Evolutionary conservation across 2,113 vertebrate genomes (phyloP), one percentile per base, ranked within the genome.

Genomic region (Hippocampus mohnikei): DNA sequence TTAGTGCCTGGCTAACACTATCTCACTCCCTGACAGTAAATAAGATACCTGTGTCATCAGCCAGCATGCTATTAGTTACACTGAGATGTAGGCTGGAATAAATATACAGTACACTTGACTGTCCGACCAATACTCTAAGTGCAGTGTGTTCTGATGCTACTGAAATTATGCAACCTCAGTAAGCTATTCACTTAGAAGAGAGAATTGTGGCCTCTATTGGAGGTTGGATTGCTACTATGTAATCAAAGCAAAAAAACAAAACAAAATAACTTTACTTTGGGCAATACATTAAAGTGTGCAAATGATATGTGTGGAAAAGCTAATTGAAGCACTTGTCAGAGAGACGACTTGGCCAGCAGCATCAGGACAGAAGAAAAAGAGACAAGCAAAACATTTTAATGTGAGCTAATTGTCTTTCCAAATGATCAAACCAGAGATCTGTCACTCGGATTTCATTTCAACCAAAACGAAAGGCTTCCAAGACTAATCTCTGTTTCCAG

Each of bases 181-280:
- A 74, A 62, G 60, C 46, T 61, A 40, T 69, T 73, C 67, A 81
- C 70, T 76, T 76, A 21, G 44, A 71, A 55, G 8, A 18, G 40
- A 8, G 74, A 72, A 86, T 85, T 79, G 78, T 56, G 67, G 58
- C 72, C 66, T 85, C 40, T 75, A 63, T 78, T 63, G 78, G 40
- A 77, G 71, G 61, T 20, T 8, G 53, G 80, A 82, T 86, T 81
- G 87, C 71, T 67, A 66, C 67, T 25, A 70, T 37, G 79, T 68
- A 80, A 83, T 76, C 77, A 83, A 78, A 77, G 66, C 59, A 29
- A 70, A 23, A 59, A 60, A 66, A 73, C 10, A 55, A 55, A 55
- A n/a, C 21, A 9, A 55, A 9, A 55, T 1, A 9, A 23, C 7
- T 11, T 23, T 55, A 23, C 53, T 55, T 23, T 23, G 53, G 23